phyloP scores from a whole-genome alignment of 2,113 vertebrate species.

The Ciconia stormi region DNA sequence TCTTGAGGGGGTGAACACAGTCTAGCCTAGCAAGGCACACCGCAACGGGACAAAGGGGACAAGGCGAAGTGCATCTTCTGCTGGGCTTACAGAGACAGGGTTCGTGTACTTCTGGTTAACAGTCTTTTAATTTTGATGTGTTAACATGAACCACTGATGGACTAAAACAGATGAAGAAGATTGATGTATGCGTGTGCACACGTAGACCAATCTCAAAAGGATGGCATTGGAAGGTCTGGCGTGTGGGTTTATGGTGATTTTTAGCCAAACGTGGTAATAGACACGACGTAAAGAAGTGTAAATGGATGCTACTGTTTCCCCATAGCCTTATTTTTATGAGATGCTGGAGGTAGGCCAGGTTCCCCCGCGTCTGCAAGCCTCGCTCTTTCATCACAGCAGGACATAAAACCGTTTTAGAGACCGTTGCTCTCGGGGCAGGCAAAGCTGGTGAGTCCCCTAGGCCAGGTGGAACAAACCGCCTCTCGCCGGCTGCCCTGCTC shows the following conservation, averaged over 20 bases:
- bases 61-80: neutral
- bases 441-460: accelerated
- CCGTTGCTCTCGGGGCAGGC: accelerated
- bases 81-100: neutral
- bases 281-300: neutral
- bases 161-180: neutral
- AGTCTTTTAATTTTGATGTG: neutral
- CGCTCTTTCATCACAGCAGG: neutral
- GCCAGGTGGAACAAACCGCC: neutral
- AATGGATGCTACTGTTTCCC: neutral
- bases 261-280: neutral
- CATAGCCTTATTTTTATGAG: neutral
- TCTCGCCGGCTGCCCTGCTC: neutral
- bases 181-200: accelerated
- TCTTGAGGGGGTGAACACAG: too few relatives aligned
- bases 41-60: accelerated
- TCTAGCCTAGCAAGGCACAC: neutral
- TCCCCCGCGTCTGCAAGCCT: neutral
- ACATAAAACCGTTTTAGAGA: neutral
- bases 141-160: neutral
- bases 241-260: neutral
- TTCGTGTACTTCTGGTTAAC: neutral
- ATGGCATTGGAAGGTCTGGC: neutral
- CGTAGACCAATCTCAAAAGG: neutral
- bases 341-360: neutral